Conservation (phyloP, 2,888 invertebrate genomes). For the Dynastes maya region DNA sequence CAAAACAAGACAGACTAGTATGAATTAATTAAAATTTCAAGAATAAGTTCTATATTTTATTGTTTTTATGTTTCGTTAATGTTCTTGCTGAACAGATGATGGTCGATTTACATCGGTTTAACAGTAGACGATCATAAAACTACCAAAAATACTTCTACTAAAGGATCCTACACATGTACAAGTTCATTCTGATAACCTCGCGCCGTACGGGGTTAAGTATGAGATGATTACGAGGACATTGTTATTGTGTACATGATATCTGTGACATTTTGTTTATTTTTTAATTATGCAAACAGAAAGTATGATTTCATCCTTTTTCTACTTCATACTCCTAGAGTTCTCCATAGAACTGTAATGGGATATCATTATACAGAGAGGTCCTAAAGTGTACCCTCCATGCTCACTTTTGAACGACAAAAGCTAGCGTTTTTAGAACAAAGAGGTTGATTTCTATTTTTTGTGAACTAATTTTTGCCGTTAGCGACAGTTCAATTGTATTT, state of each 20-base stretch:
- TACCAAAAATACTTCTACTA: slow-evolving; percentile 17
- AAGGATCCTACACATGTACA: slow-evolving; percentile 42
- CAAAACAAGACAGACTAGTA: too few species aligned
- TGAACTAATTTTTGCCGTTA: too few species aligned
- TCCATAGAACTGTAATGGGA: not conserved
- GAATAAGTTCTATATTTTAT: too few species aligned
- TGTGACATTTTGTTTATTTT: slow-evolving; percentile 42
- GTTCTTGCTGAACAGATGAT: too few species aligned
- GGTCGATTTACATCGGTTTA: not conserved
- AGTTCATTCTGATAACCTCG: slow-evolving; percentile 38
- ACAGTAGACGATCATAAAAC: not conserved
- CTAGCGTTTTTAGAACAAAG: too few species aligned
- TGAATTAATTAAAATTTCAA: too few species aligned
- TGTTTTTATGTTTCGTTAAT: too few species aligned
- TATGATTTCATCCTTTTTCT: not conserved
- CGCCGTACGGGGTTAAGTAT: slow-evolving; percentile 30
- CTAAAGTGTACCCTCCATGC: too few species aligned
- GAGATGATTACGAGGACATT: slow-evolving; percentile 34
- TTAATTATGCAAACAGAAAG: slow-evolving; percentile 30
- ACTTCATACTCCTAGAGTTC: slow-evolving; percentile 1
- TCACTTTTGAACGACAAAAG: too few species aligned
- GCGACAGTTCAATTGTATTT: too few species aligned
- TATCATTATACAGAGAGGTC: not conserved
- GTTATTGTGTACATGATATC: slow-evolving; percentile 31
- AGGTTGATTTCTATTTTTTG: too few species aligned